Base-by-base conservation (phyloP, 2,113 vertebrate species). In the Centropus unirufus region DNA sequence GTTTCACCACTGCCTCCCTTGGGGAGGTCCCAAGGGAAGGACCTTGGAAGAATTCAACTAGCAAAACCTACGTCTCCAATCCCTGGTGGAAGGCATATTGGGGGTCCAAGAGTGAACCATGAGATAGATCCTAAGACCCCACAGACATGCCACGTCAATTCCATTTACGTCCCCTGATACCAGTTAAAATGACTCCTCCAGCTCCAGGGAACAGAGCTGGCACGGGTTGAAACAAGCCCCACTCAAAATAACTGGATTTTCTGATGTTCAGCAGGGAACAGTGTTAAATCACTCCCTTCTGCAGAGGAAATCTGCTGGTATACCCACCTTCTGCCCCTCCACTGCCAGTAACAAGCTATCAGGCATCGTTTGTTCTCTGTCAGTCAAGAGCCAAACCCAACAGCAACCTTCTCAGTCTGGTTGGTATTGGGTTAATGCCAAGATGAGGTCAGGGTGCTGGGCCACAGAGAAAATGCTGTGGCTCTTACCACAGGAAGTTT, bases 371-470 rank as follows among this genome's bases (percentile, higher is more conserved):
- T 61, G 49, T 23, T 29, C 40, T 68, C 44, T 27, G 57, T 13
- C 61, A n/a, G 64, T 83, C 59, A 64, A 51, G 13, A 88, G 59
- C 55, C 61, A 73, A 62, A 39, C 72, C 57, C 68, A 52, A 24
- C 42, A 83, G 79, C 68, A 52, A 70, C 72, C 92, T 77, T 26
- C 82, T 92, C 44, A 4, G 59, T 21, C 79, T 93, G 57, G 67
- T 23, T 88, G 92, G 87, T 52, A 47, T 26, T 63, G 82, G 39
- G 47, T 27, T 54, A 76, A 9, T 40, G 72, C 92, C 87, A 95
- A 58, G 74, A 74, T 80, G 91, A 92, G 87, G 82, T 77, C 92
- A 90, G 93, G 75, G 86, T 67, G 59, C 57, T 83, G 79, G 61
- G 73, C 79, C 93, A 86, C 57, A 70, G 68, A 81, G 87, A 68